Conservation (phyloP, 2,113 vertebrate genomes). For the Ranitomeya imitator region DNA sequence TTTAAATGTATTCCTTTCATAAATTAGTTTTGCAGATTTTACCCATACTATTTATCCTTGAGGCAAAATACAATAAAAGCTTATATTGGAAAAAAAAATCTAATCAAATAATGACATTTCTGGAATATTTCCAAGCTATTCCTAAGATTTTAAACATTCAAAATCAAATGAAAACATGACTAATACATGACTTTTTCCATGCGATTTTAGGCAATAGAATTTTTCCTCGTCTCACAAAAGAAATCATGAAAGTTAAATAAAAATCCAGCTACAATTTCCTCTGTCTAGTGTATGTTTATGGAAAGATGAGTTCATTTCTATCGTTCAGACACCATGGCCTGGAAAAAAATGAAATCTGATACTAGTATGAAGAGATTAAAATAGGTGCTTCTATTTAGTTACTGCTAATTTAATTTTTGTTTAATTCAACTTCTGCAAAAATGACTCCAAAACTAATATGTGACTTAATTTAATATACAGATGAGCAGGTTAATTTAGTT, state of each 20-base stretch:
- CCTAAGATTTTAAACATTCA: background rate
- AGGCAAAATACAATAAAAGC: constrained; percentile 44
- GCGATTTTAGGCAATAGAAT: background rate
- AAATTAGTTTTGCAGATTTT: background rate
- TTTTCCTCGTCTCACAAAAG: constrained; percentile 22
- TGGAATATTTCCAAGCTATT: constrained; percentile 24
- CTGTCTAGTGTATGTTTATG: constrained; percentile 57
- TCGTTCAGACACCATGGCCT: constrained; percentile 65
- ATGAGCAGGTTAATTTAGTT: background rate
- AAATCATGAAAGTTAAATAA: constrained; percentile 44
- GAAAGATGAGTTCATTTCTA: constrained; percentile 67
- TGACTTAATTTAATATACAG: constrained; percentile 58
- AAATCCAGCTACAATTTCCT: constrained; percentile 58
- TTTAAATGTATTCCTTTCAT: constrained; percentile 11
- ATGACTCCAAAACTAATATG: constrained; percentile 67
- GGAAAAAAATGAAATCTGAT: constrained; percentile 67
- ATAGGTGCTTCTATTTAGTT: constrained; percentile 60
- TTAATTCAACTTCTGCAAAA: constrained; percentile 66
- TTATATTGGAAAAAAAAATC: constrained; percentile 26
- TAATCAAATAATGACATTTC: constrained; percentile 9
- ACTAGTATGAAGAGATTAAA: constrained; percentile 64
- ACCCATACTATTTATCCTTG: background rate
- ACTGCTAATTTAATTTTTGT: constrained; percentile 59
- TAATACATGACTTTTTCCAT: constrained; percentile 22
- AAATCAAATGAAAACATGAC: constrained; percentile 35